phyloP scores from a whole-genome alignment of 2,113 vertebrate species.

The zebrafish (Danio rerio) region GRCz12tu NC_133197.1:15379001-15379500 shows the following conservation, averaged over 20 bases:
- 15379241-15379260: constrained; percentile 12
- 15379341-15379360: neutral
- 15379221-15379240: neutral
- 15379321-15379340: no score
- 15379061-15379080: neutral
- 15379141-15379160: constrained; percentile 1
- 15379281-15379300: neutral
- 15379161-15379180: neutral
- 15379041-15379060: neutral
- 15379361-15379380: constrained; percentile 1
- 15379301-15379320: neutral
- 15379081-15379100: neutral
- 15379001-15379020: neutral
- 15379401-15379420: constrained; percentile 54
- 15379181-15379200: constrained; percentile 5
- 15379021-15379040: neutral
- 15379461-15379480: constrained; percentile 45
- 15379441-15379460: constrained; percentile 67
- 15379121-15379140: neutral
- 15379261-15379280: neutral
- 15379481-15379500: constrained; percentile 39
- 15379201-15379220: neutral
- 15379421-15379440: constrained; percentile 63
- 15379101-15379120: neutral
- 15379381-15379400: constrained; percentile 18